Evolutionary conservation across 1,140 invertebrate species (phyloP), one percentile per base, ranked within the genome.

Genomic region (Meloidogyne chitwoodi): DNA sequence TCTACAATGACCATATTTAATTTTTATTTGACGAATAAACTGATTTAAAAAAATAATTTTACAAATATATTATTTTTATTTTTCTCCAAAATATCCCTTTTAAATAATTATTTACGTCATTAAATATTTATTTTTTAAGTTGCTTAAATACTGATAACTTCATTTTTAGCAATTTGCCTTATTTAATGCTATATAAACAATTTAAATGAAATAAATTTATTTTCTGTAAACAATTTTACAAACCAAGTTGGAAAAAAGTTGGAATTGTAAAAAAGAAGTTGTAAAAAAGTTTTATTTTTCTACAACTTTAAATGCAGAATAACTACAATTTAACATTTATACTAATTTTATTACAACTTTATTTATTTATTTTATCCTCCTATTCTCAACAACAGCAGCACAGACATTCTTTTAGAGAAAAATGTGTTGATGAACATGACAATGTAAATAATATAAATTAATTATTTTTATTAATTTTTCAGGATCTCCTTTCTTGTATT

Each of bases 321-420:
- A 48, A 19, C 16, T 44, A 44, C 11, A 44, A 14, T 44, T 48
- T 2, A 4, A 48, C 14, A 4, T 56, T 19, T 56, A n/a, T n/a
- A 56, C n/a, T 56, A n/a, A 0, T 56, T 56, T 56, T 56, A 56
- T 56, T 56, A 22, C 48, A 56, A 56, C 48, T 56, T 56, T 16
- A n/a, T 56, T 56, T 56, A 56, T n/a, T 56, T n/a, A n/a, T 56
- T 56, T n/a, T n/a, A 1, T 56, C 10, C n/a, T n/a, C 19, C n/a
- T 22, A 1, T n/a, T 56, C 48, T 16, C 48, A 56, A 56, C 48
- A 56, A 22, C n/a, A n/a, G 16, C 44, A 48, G 16, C 68, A 41
- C 27, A 70, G 38, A 19, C 61, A 70, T 70, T 73, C 71, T 24
- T 73, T 73, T 38, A 73, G 22, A 14, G 71, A 73, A 31, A 73